Conservation (phyloP, 2,113 vertebrate species). For the Potamarius usumacintae region DNA sequence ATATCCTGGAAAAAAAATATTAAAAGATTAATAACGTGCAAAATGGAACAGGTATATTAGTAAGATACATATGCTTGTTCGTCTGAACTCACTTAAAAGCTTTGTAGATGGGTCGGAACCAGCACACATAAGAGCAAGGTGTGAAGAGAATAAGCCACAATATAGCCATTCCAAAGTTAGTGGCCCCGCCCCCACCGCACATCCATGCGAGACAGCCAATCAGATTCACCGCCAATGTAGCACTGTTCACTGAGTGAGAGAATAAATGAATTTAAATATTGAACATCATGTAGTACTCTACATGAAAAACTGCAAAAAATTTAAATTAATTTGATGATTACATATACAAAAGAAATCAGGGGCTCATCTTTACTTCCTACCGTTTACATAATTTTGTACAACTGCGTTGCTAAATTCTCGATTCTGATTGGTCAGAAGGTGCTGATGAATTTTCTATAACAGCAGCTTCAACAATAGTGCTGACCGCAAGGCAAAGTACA, state of each 20-base stretch:
- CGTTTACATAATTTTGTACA: background rate
- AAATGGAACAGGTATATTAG: background rate
- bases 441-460: background rate
- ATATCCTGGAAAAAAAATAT: background rate
- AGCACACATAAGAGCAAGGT: conserved; percentile 98
- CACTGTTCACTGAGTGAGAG: conserved; percentile 85
- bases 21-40: background rate
- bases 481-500: background rate
- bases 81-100: conserved; percentile 91
- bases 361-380: background rate
- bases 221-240: conserved; percentile 94
- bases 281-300: background rate
- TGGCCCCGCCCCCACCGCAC: conserved; percentile 93
- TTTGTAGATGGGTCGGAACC: conserved; percentile 99
- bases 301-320: background rate
- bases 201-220: conserved; percentile 98
- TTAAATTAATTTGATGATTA: background rate
- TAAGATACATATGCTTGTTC: background rate
- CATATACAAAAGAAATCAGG: background rate
- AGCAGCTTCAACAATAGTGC: background rate
- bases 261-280: background rate
- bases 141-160: conserved; percentile 99
- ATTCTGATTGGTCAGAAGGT: background rate
- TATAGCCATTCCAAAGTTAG: conserved; percentile 97
- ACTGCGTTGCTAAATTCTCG: background rate